Evolutionary conservation across 2,797 vertebrate genomes (phyloP).

Genomic region (Coregonus ussuriensis): DNA sequence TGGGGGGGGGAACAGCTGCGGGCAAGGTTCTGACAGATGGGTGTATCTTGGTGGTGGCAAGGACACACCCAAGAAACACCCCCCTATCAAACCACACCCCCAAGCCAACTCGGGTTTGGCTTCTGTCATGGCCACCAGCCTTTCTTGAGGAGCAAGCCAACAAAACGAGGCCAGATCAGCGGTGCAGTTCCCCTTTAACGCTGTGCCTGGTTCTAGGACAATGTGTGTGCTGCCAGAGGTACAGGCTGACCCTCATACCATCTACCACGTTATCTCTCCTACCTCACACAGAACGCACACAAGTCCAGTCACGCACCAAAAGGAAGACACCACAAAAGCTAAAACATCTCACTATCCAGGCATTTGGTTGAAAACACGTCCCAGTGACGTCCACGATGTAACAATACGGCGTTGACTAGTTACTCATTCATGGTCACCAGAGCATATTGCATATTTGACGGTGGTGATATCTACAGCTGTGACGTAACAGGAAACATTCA

Average conservation of each 20-base stretch:
- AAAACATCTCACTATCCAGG: conserved; percentile 60
- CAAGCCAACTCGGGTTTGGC: too few species aligned
- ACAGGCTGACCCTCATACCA: conserved; percentile 70
- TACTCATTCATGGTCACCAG: conserved; percentile 39
- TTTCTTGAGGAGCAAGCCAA: too few species aligned
- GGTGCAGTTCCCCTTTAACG: background rate
- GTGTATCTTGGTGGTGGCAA: too few species aligned
- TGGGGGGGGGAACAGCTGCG: too few species aligned
- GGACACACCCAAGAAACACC: too few species aligned
- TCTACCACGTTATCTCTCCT: conserved; percentile 67
- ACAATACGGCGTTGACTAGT: conserved; percentile 65
- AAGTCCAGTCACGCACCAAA: background rate
- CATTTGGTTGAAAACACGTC: conserved; percentile 65
- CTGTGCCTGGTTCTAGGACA: conserved; percentile 29
- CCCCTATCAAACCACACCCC: too few species aligned
- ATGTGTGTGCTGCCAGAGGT: conserved; percentile 37
- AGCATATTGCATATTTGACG: too few species aligned
- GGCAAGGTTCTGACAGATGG: too few species aligned
- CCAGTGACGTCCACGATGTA: conserved; percentile 65
- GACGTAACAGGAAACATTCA: too few species aligned
- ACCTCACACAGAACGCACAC: conserved; percentile 18
- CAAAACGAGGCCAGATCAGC: background rate
- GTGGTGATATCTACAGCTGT: too few species aligned
- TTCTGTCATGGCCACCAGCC: too few species aligned
- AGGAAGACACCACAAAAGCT: conserved; percentile 54